These are phyloP conservation scores for Harlomillsia oculata DNA, from an alignment of 1,140 invertebrate genomes.

Conservation along the genomic window DNA sequence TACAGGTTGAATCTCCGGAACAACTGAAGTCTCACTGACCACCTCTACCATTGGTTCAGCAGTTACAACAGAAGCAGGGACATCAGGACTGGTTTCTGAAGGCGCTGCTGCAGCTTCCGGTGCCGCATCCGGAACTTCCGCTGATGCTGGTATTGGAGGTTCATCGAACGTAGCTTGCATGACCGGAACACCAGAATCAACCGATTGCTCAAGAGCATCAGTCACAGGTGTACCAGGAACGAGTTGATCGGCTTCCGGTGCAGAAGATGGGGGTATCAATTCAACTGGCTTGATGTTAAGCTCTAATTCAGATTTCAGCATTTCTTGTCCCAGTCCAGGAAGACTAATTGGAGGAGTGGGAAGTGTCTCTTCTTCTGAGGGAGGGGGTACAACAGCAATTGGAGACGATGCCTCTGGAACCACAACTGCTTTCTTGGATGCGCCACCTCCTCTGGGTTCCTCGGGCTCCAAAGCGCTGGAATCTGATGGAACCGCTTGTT, in stretches of 20 bases:
- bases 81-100: conserved; percentile 22
- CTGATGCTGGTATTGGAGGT: conserved; percentile 13
- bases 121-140: conserved; percentile 32
- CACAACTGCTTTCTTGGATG: no score
- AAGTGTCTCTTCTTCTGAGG: conserved; percentile 38
- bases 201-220: no score
- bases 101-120: conserved; percentile 42
- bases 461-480: no score
- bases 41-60: background rate
- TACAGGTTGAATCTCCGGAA: background rate
- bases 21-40: background rate
- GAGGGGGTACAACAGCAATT: conserved; percentile 14
- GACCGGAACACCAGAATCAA: conserved; percentile 1
- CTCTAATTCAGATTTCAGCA: no score
- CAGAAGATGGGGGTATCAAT: no score
- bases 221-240: no score
- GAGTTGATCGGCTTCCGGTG: no score
- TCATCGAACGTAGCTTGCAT: background rate
- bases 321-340: no score
- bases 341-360: no score
- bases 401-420: conserved; percentile 3
- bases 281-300: no score
- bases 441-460: no score
- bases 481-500: no score
- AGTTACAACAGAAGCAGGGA: background rate